Conservation (phyloP, 2,797 vertebrate species). For the Cheirogaleus major region DNA sequence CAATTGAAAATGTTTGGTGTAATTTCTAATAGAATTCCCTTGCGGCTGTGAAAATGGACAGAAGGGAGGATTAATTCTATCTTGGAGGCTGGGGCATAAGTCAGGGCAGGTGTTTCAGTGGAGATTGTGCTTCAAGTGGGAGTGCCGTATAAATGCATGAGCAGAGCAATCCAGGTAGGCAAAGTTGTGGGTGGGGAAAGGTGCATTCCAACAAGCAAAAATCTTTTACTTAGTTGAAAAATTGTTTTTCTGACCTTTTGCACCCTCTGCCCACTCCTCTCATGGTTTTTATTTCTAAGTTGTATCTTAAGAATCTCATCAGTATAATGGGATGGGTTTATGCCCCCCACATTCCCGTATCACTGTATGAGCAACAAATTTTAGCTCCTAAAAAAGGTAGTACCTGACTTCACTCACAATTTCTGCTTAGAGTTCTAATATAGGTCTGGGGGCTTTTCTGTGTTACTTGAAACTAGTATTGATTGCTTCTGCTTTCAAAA, state of each 20-base stretch:
- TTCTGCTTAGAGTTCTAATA: not conserved
- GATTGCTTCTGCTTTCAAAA: constrained; percentile 41
- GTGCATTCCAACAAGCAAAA: not conserved
- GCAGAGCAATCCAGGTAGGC: not conserved
- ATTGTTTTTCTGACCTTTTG: not conserved
- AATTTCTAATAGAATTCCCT: not conserved
- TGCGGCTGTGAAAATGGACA: not conserved
- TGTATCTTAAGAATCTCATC: not conserved
- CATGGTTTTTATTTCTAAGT: not conserved
- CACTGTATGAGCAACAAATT: not conserved
- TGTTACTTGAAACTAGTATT: constrained; percentile 27
- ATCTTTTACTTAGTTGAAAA: not conserved
- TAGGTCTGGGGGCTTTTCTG: not conserved
- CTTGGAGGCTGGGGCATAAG: not conserved
- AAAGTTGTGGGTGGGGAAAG: not conserved
- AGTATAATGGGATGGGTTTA: rapidly evolving
- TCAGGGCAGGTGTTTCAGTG: not conserved
- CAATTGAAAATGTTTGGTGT: not conserved
- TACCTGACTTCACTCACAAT: not conserved
- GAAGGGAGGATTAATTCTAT: not conserved
- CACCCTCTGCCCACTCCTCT: not conserved
- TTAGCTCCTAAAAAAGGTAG: not conserved
- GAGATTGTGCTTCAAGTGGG: not conserved
- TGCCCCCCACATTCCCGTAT: rapidly evolving
- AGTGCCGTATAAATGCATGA: not conserved